A percentile compares a stretch with the other conserved stretches of the same genome.
These are phyloP conservation scores for Anguilla japonica DNA, from an alignment of 2,113 vertebrate genomes.

Conservation along the genomic window DNA sequence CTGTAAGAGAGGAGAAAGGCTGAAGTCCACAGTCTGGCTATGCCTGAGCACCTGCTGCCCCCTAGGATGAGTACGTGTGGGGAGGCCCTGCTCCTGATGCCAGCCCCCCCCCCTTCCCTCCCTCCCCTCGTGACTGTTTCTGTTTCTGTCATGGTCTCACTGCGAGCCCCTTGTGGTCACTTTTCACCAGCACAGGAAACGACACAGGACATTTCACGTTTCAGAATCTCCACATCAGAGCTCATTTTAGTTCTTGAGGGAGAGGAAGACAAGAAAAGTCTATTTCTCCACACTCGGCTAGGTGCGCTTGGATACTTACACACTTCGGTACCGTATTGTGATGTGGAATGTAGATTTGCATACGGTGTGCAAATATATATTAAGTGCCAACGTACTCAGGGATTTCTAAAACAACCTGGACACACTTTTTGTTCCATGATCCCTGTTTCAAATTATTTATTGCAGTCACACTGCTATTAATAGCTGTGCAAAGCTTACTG, in stretches of 20 bases:
- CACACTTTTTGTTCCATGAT: too few species aligned
- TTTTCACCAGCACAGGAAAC: not conserved
- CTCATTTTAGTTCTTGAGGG: not conserved
- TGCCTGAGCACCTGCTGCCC: not conserved
- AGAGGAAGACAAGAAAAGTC: not conserved
- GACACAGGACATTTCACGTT: not conserved
- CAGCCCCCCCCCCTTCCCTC: too few species aligned
- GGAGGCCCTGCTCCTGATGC: not conserved
- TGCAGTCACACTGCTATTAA: too few species aligned
- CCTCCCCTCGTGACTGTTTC: not conserved
- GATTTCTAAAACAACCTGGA: too few species aligned
- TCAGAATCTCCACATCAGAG: not conserved
- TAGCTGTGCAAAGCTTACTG: too few species aligned
- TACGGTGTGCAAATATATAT: too few species aligned
- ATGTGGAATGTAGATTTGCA: too few species aligned
- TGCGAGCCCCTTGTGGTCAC: not conserved
- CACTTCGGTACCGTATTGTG: too few species aligned
- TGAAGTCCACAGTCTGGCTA: conserved; percentile 12
- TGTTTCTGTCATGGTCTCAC: not conserved
- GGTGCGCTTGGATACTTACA: too few species aligned
- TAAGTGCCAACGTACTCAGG: too few species aligned
- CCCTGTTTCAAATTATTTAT: too few species aligned
- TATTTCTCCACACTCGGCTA: too few species aligned
- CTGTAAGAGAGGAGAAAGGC: not conserved
- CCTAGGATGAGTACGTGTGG: not conserved